These are phyloP conservation scores for Ciconia stormi DNA, from an alignment of 2,113 vertebrate genomes.

Conservation along the genomic window DNA sequence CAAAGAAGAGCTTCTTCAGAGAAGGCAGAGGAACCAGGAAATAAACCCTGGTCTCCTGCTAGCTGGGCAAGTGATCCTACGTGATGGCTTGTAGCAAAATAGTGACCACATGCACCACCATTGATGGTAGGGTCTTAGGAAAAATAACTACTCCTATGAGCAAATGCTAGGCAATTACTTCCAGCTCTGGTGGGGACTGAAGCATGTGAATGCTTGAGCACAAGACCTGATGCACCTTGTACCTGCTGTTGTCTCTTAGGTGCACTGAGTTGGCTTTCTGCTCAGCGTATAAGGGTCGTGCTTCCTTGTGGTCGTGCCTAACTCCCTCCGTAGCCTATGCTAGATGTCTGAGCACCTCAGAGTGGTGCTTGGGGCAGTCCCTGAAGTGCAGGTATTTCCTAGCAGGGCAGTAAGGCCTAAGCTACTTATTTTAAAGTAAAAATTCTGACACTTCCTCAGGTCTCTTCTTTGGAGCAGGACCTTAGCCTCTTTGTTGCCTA, in stretches of 20 bases:
- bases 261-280: neutral
- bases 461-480: neutral
- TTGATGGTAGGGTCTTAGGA: neutral
- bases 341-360: neutral
- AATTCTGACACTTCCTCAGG: neutral
- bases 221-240: fast-evolving
- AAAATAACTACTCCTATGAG: neutral
- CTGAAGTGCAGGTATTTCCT: neutral
- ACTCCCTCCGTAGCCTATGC: neutral
- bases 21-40: neutral
- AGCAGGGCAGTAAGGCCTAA: neutral
- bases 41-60: neutral
- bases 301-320: neutral
- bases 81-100: neutral
- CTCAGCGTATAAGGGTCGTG: fast-evolving
- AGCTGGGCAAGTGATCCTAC: neutral
- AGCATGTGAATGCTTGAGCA: neutral
- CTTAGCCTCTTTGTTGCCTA: neutral
- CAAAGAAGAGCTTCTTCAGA: neutral
- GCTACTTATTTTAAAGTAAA: neutral
- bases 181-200: neutral
- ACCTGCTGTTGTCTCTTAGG: neutral
- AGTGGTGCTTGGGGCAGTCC: neutral
- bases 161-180: neutral
- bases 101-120: neutral